These are phyloP conservation scores for Choloepus hoffmanni DNA, from an alignment of 2,113 vertebrate genomes.

Conservation along the genomic window DNA sequence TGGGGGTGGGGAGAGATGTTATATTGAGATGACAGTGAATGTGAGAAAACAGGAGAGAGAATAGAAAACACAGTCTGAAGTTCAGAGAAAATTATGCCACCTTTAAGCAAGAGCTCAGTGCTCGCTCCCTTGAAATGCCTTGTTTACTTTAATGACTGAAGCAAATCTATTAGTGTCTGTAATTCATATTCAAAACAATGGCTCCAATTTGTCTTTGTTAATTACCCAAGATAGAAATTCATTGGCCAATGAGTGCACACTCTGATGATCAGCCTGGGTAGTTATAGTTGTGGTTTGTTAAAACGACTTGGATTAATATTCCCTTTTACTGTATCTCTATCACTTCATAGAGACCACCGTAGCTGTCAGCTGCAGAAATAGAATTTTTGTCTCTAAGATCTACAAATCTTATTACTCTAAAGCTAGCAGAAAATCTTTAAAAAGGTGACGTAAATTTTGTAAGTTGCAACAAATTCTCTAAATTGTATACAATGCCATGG, in stretches of 20 bases:
- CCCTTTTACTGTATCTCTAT: not conserved
- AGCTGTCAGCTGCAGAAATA: not conserved
- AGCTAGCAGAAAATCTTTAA: not conserved
- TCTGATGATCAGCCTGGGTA: not conserved
- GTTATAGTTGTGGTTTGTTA: constrained; percentile 11
- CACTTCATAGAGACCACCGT: not conserved
- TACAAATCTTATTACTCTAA: not conserved
- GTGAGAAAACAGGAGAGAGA: not conserved
- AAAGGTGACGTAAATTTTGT: not conserved
- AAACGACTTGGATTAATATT: not conserved
- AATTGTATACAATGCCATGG: not conserved
- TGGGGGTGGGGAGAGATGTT: not conserved
- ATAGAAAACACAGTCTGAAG: not conserved
- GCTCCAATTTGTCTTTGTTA: constrained; percentile 24
- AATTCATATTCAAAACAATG: constrained; percentile 60
- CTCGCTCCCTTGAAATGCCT: constrained; percentile 46
- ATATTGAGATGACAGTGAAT: not conserved
- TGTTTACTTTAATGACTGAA: constrained; percentile 16
- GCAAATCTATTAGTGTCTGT: constrained; percentile 19
- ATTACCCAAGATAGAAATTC: constrained; percentile 32
- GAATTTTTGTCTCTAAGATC: not conserved
- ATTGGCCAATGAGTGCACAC: not conserved
- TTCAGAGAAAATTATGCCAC: not conserved
- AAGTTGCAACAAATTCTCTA: not conserved
- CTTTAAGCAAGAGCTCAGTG: constrained; percentile 1